Conservation (phyloP, 2,888 invertebrate species). For the Tiliacea aurago region DNA sequence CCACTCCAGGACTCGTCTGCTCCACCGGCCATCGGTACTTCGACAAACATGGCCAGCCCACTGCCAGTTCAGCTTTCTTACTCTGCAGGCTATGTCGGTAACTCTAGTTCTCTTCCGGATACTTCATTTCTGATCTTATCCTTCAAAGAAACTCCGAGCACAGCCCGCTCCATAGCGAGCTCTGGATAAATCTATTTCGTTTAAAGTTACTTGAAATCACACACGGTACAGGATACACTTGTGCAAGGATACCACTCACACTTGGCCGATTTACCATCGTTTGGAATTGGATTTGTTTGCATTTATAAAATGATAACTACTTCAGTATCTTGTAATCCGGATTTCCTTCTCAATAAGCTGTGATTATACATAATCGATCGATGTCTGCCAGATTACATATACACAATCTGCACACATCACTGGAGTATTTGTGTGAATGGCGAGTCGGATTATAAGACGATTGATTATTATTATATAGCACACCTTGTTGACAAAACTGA, state of each 20-base stretch:
- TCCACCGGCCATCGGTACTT: no score
- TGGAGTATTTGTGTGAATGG: not conserved
- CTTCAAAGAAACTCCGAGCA: no score
- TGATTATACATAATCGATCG: conserved; percentile 39
- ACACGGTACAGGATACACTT: not conserved
- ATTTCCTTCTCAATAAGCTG: conserved; percentile 31
- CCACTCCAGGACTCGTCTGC: no score
- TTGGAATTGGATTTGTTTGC: conserved; percentile 3
- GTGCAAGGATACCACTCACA: not conserved
- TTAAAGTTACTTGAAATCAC: not conserved
- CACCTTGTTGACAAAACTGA: not conserved
- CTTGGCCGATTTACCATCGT: not conserved
- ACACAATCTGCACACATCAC: no score
- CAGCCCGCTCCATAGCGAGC: no score
- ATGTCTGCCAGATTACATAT: conserved; percentile 13
- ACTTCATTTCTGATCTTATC: no score
- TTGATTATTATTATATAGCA: not conserved
- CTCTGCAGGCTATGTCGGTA: no score
- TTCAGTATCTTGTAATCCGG: conserved; percentile 31
- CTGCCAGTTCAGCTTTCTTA: no score
- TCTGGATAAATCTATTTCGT: not conserved
- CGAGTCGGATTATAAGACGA: conserved; percentile 15
- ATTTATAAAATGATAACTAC: not conserved
- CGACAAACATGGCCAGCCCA: no score
- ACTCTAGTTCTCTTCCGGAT: no score